These are phyloP conservation scores for Microtus pennsylvanicus DNA, from an alignment of 2,113 vertebrate species.

Conservation along the genomic window DNA sequence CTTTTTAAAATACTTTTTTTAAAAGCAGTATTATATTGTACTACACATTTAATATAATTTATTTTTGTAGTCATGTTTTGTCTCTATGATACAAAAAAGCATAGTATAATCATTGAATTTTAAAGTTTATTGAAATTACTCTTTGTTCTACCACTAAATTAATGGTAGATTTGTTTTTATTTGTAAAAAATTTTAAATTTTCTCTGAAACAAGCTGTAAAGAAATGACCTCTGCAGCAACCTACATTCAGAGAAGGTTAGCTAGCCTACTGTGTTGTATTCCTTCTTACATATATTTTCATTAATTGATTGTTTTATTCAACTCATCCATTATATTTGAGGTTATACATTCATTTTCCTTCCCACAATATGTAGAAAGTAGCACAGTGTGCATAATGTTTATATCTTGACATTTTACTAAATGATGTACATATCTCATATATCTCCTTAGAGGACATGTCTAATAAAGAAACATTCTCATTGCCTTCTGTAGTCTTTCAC, in stretches of 20 bases:
- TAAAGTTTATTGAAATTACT: conserved; percentile 29
- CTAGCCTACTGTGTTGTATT: not conserved
- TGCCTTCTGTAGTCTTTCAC: not conserved
- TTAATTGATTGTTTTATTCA: not conserved
- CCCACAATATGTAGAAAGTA: not conserved
- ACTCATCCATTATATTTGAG: not conserved
- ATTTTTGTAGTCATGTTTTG: conserved; percentile 43
- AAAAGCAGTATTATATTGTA: not conserved
- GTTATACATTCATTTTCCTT: not conserved
- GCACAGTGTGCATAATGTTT: not conserved
- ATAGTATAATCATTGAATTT: not conserved
- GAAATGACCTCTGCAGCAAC: not conserved
- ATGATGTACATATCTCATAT: not conserved
- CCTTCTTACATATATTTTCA: not conserved
- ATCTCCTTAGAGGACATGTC: not conserved
- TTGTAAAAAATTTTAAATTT: conserved; percentile 25
- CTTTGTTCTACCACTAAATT: not conserved
- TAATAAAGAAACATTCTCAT: not conserved
- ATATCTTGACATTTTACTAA: not conserved
- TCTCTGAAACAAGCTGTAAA: not conserved
- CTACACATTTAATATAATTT: not conserved
- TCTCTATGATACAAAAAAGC: not conserved
- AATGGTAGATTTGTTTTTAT: conserved; percentile 23
- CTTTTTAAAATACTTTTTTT: not conserved
- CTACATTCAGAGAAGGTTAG: not conserved